Conservation (phyloP, 2,888 invertebrate genomes). For the Stictocephala bisonia region DNA sequence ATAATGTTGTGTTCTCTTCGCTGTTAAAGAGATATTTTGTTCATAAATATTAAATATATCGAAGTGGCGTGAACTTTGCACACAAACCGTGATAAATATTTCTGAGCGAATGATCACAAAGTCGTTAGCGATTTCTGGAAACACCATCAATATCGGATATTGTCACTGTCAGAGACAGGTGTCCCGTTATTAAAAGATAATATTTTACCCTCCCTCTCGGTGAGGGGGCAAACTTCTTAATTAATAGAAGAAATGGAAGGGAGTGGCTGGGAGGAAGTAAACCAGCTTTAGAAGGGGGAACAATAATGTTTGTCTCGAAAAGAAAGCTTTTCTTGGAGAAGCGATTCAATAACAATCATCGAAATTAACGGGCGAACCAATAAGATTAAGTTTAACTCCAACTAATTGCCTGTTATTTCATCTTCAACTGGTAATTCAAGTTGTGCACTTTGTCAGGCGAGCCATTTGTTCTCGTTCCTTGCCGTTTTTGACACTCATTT, state of each 20-base stretch:
- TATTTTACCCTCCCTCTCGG: conserved; percentile 40
- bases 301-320: conserved; percentile 25
- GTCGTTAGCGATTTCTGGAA: conserved; percentile 17
- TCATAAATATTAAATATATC: too few species aligned
- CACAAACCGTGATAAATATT: too few species aligned
- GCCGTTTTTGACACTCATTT: conserved; percentile 29
- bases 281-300: too few species aligned
- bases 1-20: too few species aligned
- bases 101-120: too few species aligned
- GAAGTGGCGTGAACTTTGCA: too few species aligned
- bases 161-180: conserved; percentile 45
- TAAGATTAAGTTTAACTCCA: conserved; percentile 42
- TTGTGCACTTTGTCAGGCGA: conserved; percentile 1
- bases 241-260: conserved; percentile 30
- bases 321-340: conserved; percentile 25
- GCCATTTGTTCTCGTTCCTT: conserved; percentile 27
- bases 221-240: conserved; percentile 39
- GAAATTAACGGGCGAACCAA: conserved; percentile 38
- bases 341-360: conserved; percentile 46
- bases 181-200: conserved; percentile 49
- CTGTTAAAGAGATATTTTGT: too few species aligned
- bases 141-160: conserved; percentile 29
- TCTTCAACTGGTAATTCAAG: conserved; percentile 22
- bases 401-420: conserved; percentile 37
- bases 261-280: too few species aligned